Evolutionary conservation across 2,113 vertebrate species (phyloP).

Genomic region (Antechinus stuartii): DNA sequence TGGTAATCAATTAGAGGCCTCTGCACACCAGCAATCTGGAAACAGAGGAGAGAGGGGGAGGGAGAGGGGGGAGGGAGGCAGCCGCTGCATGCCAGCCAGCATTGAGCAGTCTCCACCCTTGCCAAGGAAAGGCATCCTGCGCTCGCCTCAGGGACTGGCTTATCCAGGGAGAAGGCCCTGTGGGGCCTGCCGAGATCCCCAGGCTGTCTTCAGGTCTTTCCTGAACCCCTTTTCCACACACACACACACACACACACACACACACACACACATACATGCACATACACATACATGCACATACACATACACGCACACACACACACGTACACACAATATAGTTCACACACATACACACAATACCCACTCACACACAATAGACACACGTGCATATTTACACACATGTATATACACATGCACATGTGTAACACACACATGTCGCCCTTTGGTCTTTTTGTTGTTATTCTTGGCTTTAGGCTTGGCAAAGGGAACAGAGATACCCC

Average conservation of each 20-base stretch:
- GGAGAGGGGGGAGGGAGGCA: not conserved
- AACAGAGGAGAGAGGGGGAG: not conserved
- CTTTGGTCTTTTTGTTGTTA: not conserved
- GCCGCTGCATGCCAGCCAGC: not conserved
- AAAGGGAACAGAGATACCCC: not conserved
- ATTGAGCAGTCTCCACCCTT: too few species aligned
- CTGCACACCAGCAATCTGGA: constrained; percentile 35
- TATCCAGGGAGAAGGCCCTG: constrained; percentile 23
- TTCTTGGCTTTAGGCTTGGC: not conserved
- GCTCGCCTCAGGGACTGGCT: constrained; percentile 43
- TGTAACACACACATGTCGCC: not conserved
- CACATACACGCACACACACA: too few species aligned
- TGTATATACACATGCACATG: too few species aligned
- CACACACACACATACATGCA: too few species aligned
- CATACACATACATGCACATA: too few species aligned
- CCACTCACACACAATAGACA: too few species aligned
- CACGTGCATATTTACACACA: too few species aligned
- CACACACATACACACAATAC: too few species aligned
- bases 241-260: too few species aligned
- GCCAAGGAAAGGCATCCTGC: not conserved
- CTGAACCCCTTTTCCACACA: not conserved
- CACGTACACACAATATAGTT: too few species aligned
- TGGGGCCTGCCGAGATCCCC: not conserved
- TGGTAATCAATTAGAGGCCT: constrained; percentile 11
- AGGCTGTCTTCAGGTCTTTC: not conserved